phyloP scores from a whole-genome alignment of 2,888 invertebrate species.

The Anorthoa munda region DNA sequence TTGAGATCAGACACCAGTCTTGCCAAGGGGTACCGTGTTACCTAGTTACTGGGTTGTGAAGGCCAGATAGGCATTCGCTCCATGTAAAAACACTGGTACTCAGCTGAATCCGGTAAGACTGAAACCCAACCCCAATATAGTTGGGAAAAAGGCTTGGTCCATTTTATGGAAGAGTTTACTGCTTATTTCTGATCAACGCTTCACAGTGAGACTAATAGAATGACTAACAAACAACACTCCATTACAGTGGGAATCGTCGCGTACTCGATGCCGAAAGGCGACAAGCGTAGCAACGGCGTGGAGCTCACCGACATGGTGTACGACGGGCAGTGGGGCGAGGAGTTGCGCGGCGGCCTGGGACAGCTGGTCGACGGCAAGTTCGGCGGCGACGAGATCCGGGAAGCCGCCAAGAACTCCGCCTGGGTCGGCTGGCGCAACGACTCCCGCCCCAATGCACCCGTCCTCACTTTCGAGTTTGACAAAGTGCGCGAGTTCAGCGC shows the following conservation, averaged over 20 bases:
- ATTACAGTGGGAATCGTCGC: slow-evolving; percentile 94
- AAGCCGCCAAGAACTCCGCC: slow-evolving; percentile 92
- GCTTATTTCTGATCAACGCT: background rate
- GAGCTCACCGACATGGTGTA: slow-evolving; percentile 96
- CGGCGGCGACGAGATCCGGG: slow-evolving; percentile 93
- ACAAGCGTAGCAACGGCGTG: slow-evolving; percentile 94
- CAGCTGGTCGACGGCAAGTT: slow-evolving; percentile 96
- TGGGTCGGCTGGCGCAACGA: slow-evolving; percentile 98
- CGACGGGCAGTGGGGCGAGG: slow-evolving; percentile 95
- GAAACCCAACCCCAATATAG: too few relatives aligned
- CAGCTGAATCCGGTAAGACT: too few relatives aligned
- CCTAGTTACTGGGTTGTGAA: too few relatives aligned
- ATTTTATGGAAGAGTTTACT: background rate
- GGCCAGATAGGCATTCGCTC: too few relatives aligned
- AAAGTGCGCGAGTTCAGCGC: slow-evolving; percentile 96
- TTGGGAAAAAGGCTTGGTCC: too few relatives aligned
- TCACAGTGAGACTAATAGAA: background rate
- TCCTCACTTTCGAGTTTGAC: slow-evolving; percentile 96
- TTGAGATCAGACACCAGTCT: too few relatives aligned
- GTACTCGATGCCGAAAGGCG: slow-evolving; percentile 97
- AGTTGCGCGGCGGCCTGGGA: slow-evolving; percentile 95
- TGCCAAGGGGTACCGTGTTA: too few relatives aligned
- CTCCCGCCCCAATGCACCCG: slow-evolving; percentile 91
- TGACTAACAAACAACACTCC: slow-evolving; percentile 1
- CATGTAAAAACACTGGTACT: too few relatives aligned